Base-by-base conservation (phyloP, 1,140 invertebrate genomes). In the Carcinoscorpius rotundicauda region DNA sequence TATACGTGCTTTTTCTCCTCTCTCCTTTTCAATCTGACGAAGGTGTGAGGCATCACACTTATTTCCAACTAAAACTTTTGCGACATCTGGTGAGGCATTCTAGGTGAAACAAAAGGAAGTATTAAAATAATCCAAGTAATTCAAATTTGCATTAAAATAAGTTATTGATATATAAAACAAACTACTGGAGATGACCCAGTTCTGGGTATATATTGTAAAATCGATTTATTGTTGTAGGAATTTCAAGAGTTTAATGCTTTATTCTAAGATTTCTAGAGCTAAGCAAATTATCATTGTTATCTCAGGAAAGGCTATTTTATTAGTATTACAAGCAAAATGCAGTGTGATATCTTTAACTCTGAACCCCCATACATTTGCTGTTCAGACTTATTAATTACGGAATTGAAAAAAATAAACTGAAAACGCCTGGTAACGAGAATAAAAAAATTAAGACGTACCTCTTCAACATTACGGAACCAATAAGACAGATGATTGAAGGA, bases 401-500 rank as follows among this genome's bases (percentile, higher is more conserved):
- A 29, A 29, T 29, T 29, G 29, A 29, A 29, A 29, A 29, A 29
- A 29, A 29, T 29, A 29, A 29, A 29, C 29, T 29, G 29, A 29
- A 29, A 29, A 29, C 29, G 29, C 29, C 29, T 29, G 29, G 29
- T 29, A 60, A 60, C 29, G 29, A 60, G 8, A 9, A 10, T 29
- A 48, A 60, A 2, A 29, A 60, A 60, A 11, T 60, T 8, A 48
- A 60, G 9, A 60, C 6, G 3, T 78, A 88, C 87, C 79, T 89
- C 88, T 81, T 91, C 85, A 68, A 91, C 90, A 77, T 90, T 91
- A 74, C 86, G 81, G 52, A 91, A 81, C 89, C 89, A 92, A 72
- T 91, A 91, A 3, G 86, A 86, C 59, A 91, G 77, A 78, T 91
- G 87, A 76, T 91, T 89, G 75, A 91, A 92, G 50, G 87, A 90